Evolutionary conservation across 2,113 vertebrate genomes (phyloP).

Genomic region (Neolamprologus ventralis): DNA sequence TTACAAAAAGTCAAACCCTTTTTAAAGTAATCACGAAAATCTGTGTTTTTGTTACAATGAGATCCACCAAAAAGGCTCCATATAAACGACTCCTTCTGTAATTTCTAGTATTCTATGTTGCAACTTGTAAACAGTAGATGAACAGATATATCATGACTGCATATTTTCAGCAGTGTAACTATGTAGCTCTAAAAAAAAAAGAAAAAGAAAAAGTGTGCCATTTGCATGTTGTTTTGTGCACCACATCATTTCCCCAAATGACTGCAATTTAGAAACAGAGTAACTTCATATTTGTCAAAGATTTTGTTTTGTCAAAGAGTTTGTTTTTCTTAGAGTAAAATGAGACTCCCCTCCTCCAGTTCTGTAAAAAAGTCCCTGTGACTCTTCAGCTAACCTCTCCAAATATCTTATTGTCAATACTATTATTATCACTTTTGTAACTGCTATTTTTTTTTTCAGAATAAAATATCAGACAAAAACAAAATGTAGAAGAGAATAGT

Average conservation of each 20-base stretch:
- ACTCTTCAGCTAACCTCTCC: not conserved
- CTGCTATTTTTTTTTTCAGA: not conserved
- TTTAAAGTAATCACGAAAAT: fast-evolving
- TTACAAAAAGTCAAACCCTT: not conserved
- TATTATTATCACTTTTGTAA: not conserved
- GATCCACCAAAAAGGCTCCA: not conserved
- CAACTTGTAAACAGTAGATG: not conserved
- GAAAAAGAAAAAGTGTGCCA: not conserved
- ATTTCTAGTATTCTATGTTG: fast-evolving
- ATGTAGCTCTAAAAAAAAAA: not conserved
- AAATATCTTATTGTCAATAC: not conserved
- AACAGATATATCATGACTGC: not conserved
- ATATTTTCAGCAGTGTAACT: not conserved
- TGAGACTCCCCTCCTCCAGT: fast-evolving
- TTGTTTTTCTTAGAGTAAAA: not conserved
- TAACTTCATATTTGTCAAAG: not conserved
- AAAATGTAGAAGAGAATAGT: not conserved
- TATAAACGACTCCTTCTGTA: not conserved
- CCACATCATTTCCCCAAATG: not conserved
- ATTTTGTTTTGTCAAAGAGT: not conserved
- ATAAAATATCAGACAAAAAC: not conserved
- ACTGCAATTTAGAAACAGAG: not conserved
- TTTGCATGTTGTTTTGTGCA: not conserved
- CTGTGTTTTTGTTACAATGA: not conserved
- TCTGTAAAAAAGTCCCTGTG: not conserved